Conservation (phyloP, 2,797 vertebrate species). For the Acipenser ruthenus region DNA sequence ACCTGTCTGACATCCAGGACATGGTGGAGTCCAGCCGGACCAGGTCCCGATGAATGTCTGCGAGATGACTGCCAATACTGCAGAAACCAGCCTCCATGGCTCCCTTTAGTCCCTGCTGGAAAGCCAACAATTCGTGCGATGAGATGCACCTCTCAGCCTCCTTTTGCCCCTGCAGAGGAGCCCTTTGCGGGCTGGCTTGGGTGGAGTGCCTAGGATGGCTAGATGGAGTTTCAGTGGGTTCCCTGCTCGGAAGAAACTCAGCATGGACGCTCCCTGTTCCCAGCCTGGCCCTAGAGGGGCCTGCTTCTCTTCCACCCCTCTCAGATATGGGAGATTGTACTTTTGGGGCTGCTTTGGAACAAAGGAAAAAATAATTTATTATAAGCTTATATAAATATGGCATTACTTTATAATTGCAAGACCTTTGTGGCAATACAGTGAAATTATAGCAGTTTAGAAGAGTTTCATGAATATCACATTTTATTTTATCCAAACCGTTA, state of each 20-base stretch:
- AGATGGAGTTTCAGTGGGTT: not conserved
- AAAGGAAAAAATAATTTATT: too few species aligned
- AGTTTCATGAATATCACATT: too few species aligned
- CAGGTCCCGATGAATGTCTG: slow-evolving; percentile 2
- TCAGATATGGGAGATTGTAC: too few species aligned
- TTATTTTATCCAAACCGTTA: too few species aligned
- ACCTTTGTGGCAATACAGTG: too few species aligned
- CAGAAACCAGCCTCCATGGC: not conserved
- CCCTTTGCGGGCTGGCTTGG: not conserved
- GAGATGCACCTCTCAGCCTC: not conserved
- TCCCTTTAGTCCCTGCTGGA: not conserved
- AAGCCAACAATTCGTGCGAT: not conserved
- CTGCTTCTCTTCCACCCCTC: too few species aligned
- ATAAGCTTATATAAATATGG: too few species aligned
- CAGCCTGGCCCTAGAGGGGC: too few species aligned
- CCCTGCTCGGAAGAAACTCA: not conserved
- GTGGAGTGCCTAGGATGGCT: not conserved
- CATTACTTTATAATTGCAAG: too few species aligned
- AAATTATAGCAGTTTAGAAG: too few species aligned
- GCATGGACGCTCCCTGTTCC: too few species aligned
- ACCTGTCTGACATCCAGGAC: not conserved
- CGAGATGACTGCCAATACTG: not conserved
- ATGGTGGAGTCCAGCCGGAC: not conserved
- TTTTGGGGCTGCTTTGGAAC: too few species aligned
- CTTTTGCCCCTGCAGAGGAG: not conserved